phyloP scores from a whole-genome alignment of 2,113 vertebrate genomes.

The Elgaria multicarinata region DNA sequence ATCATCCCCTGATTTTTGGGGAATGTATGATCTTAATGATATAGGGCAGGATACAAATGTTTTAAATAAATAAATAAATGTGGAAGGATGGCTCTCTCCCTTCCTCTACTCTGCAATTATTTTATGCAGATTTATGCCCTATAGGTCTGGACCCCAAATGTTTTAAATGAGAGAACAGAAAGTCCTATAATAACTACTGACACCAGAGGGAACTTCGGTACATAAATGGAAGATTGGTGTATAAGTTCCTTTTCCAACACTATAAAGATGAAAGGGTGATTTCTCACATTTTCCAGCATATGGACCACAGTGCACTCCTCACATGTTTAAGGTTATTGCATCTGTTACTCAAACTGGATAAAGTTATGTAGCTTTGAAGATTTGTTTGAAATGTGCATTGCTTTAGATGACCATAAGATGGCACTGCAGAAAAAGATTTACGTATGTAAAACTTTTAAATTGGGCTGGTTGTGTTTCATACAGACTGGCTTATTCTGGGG shows the following conservation, averaged over 20 bases:
- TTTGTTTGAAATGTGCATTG: background rate
- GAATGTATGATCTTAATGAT: no score
- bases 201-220: background rate
- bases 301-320: background rate
- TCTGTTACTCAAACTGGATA: background rate
- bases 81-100: no score
- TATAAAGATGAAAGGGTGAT: background rate
- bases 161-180: background rate
- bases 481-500: background rate
- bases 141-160: no score
- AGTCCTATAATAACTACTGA: background rate
- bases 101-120: no score
- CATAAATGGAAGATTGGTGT: background rate
- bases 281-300: background rate
- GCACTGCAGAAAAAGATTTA: slow-evolving; percentile 3
- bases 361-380: background rate
- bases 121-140: no score
- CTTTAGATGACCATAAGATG: background rate
- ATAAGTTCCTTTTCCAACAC: background rate
- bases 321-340: background rate
- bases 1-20: no score
- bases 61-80: no score
- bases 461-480: background rate
- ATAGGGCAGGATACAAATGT: no score
- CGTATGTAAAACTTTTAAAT: background rate